phyloP scores from a whole-genome alignment of 1,140 invertebrate species.

The Nasonia longicornis region DNA sequence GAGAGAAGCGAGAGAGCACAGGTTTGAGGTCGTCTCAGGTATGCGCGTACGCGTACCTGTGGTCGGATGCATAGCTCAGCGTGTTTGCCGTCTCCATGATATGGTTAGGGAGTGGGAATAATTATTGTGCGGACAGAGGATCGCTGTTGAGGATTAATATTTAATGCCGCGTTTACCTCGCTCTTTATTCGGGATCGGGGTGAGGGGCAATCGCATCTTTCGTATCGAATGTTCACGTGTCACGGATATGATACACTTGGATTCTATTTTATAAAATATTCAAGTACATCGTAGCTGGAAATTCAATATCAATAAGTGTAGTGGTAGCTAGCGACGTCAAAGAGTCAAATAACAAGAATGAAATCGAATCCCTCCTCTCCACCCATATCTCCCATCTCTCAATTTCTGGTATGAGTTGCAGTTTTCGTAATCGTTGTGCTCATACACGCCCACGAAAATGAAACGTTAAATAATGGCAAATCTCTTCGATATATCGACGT shows the following conservation, averaged over 20 bases:
- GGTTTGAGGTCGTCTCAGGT: neutral
- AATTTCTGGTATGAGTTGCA: conserved; percentile 46
- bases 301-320: neutral
- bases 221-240: too few relatives aligned
- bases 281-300: neutral
- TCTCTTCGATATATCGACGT: conserved; percentile 51
- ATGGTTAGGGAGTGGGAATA: neutral
- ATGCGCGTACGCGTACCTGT: neutral
- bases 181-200: neutral
- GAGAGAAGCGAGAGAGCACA: neutral
- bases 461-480: conserved; percentile 56
- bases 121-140: neutral
- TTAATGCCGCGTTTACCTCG: neutral
- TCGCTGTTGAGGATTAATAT: neutral
- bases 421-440: conserved; percentile 48
- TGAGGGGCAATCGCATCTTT: too few relatives aligned
- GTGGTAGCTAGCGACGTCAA: neutral
- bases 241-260: too few relatives aligned
- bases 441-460: conserved; percentile 49
- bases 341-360: neutral
- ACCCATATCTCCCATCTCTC: conserved; percentile 28
- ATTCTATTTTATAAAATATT: too few relatives aligned
- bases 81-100: conserved; percentile 1
- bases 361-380: neutral
- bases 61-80: neutral